These are phyloP conservation scores for Tetropium fuscum DNA, from an alignment of 2,888 invertebrate species.

Conservation along the genomic window DNA sequence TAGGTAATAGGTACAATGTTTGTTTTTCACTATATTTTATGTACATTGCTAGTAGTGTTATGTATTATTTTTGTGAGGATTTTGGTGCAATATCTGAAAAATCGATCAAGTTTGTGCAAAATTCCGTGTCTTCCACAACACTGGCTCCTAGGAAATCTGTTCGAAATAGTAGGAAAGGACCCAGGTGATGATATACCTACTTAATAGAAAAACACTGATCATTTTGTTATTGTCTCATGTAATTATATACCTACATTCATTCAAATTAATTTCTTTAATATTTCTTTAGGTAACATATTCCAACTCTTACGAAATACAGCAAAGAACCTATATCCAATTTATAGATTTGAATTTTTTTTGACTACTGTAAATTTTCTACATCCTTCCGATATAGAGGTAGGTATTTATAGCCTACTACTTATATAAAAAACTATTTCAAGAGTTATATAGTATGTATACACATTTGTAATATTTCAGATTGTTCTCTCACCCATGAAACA, in stretches of 20 bases:
- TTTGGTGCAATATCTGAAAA: not conserved
- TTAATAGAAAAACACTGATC: no score
- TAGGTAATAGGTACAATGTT: no score
- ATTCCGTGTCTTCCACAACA: not conserved
- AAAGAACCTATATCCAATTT: constrained; percentile 38
- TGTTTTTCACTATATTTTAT: no score
- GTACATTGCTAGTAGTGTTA: no score
- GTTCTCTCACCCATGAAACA: constrained; percentile 39
- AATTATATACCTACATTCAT: no score
- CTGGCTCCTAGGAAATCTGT: not conserved
- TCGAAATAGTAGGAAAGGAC: not conserved
- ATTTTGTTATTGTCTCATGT: no score
- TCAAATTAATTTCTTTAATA: no score
- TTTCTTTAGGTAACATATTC: constrained; percentile 39
- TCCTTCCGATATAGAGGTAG: constrained; percentile 41
- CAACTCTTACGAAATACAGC: constrained; percentile 28
- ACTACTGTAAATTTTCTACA: constrained; percentile 34
- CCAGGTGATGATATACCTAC: not conserved
- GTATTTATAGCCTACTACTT: no score
- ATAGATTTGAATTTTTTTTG: constrained; percentile 30
- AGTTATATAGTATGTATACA: no score
- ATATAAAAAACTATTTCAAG: no score
- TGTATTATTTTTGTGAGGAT: no score
- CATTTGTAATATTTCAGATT: constrained; percentile 28
- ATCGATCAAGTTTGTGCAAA: not conserved